A percentile compares a stretch with the other conserved stretches of the same genome.
phyloP scores from a whole-genome alignment of 2,797 vertebrate genomes.

The Psittacula derbiana region DNA sequence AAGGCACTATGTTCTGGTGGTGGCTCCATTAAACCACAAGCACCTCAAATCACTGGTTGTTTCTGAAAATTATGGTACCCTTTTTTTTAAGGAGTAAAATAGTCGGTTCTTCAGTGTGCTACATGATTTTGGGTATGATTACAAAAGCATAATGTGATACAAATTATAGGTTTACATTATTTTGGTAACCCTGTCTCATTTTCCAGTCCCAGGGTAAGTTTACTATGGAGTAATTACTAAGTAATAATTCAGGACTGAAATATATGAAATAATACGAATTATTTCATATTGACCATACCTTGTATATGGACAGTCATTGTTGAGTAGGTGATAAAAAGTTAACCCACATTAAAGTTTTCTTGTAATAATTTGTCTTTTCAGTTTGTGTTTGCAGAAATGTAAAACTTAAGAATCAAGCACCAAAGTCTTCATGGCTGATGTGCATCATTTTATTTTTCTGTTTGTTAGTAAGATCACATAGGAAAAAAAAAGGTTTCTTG shows the following conservation, averaged over 20 bases:
- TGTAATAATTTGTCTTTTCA: neutral
- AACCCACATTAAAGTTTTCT: neutral
- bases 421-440: neutral
- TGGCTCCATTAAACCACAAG: neutral
- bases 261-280: neutral
- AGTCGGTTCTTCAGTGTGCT: neutral
- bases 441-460: neutral
- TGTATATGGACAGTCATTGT: neutral
- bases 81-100: neutral
- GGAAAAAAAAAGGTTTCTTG: neutral
- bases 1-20: neutral
- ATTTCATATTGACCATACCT: neutral
- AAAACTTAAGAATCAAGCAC: neutral
- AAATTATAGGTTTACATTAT: neutral
- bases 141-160: rapidly evolving
- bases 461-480: neutral
- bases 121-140: neutral
- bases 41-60: neutral
- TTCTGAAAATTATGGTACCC: neutral
- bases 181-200: neutral
- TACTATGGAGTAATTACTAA: neutral
- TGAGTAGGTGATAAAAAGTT: neutral
- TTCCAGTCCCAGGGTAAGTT: neutral
- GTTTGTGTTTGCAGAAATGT: neutral
- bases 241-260: neutral